Percentiles rank a stretch among this genome's conserved stretches.
These are phyloP conservation scores for Mixornis gularis DNA, from an alignment of 2,113 vertebrate genomes.

Conservation along the genomic window DNA sequence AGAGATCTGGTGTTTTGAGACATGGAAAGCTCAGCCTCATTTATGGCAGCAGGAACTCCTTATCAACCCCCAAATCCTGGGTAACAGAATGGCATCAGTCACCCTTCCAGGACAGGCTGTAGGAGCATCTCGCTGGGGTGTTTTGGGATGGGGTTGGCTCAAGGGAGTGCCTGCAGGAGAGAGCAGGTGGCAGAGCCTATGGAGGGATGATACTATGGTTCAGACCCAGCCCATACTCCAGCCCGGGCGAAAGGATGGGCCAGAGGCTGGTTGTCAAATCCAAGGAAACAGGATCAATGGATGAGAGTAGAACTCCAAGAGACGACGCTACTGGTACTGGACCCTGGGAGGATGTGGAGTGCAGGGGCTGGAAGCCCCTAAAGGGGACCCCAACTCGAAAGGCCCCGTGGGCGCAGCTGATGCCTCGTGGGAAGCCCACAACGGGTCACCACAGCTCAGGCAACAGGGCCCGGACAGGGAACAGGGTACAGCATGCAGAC, in stretches of 20 bases:
- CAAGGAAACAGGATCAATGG: neutral
- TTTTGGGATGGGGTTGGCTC: neutral
- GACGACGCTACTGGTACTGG: too few relatives aligned
- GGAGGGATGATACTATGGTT: rapidly evolving
- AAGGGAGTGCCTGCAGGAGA: neutral
- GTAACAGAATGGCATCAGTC: too few relatives aligned
- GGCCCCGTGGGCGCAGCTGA: neutral
- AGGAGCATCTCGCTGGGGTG: rapidly evolving
- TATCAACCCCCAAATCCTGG: neutral
- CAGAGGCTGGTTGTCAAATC: too few relatives aligned
- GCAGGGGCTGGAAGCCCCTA: too few relatives aligned
- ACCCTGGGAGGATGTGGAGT: rapidly evolving
- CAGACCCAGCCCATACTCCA: neutral
- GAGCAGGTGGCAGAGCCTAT: neutral
- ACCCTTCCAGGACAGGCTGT: rapidly evolving
- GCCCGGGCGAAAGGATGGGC: rapidly evolving
- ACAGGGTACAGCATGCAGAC: rapidly evolving
- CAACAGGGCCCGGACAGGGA: rapidly evolving
- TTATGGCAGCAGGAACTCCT: neutral
- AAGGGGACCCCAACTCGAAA: neutral
- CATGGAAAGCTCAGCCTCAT: neutral
- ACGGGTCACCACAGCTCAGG: neutral
- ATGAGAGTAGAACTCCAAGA: neutral
- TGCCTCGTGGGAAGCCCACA: rapidly evolving
- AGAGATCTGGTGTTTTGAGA: neutral